These are phyloP conservation scores for Myodes glareolus DNA, from an alignment of 2,113 vertebrate genomes.

Conservation along the genomic window DNA sequence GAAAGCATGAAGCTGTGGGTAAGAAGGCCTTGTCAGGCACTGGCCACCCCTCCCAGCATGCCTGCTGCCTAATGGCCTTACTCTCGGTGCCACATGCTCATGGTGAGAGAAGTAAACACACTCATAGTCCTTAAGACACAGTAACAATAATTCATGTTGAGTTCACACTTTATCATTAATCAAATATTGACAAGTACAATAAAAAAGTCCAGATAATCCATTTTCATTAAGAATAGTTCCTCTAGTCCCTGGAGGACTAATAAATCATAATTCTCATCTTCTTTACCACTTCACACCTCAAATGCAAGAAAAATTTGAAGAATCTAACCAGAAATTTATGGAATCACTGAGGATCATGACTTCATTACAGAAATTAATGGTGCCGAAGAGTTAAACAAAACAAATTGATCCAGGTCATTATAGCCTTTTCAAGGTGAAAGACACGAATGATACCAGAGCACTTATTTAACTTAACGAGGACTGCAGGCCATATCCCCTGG, in stretches of 20 bases:
- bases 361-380: conserved; percentile 74
- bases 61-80: conserved; percentile 26
- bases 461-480: conserved; percentile 65
- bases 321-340: conserved; percentile 76
- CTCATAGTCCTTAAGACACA: conserved; percentile 24
- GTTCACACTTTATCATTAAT: conserved; percentile 75
- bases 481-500: conserved; percentile 43
- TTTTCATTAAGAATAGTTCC: conserved; percentile 76
- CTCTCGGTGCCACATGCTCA: neutral
- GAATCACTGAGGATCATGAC: conserved; percentile 74
- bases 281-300: conserved; percentile 76
- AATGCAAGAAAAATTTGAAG: conserved; percentile 76
- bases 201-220: conserved; percentile 65
- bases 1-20: neutral
- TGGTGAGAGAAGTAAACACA: neutral
- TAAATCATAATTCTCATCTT: conserved; percentile 77
- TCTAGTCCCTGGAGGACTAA: conserved; percentile 70
- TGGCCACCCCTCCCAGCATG: neutral
- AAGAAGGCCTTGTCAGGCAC: fast-evolving
- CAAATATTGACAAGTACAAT: conserved; percentile 78
- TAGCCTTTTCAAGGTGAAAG: conserved; percentile 78
- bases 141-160: conserved; percentile 52
- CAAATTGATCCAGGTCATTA: conserved; percentile 79
- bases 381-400: conserved; percentile 78
- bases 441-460: conserved; percentile 53